Conservation (phyloP, 2,113 vertebrate genomes). For the Pseudonaja textilis region DNA sequence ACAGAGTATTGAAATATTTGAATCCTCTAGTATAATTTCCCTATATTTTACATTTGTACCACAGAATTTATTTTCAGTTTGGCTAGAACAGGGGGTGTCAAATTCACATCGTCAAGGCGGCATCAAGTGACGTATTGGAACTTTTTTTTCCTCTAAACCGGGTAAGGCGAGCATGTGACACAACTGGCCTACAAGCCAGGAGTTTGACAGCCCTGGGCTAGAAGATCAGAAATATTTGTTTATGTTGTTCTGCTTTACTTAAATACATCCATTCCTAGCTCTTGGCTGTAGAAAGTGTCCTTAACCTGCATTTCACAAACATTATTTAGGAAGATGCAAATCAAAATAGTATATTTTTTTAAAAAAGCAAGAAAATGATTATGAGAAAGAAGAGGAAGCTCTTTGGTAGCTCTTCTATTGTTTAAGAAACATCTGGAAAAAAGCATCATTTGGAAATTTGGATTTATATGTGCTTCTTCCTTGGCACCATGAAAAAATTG, state of each 20-base stretch:
- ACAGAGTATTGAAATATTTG: conserved; percentile 9
- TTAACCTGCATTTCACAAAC: neutral
- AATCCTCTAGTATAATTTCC: conserved; percentile 3
- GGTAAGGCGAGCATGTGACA: too few relatives aligned
- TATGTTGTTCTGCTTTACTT: neutral
- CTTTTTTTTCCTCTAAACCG: too few relatives aligned
- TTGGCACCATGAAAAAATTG: neutral
- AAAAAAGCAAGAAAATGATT: neutral
- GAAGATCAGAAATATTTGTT: conserved; percentile 14
- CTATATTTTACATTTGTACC: conserved; percentile 16
- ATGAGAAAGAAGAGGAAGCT: neutral
- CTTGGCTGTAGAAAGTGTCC: neutral
- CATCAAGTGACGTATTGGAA: too few relatives aligned
- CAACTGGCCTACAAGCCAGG: too few relatives aligned
- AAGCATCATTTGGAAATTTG: neutral
- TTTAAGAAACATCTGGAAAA: neutral
- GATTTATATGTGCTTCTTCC: neutral
- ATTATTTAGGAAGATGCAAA: neutral
- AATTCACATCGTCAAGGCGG: too few relatives aligned
- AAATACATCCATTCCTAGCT: neutral
- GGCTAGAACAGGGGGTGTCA: neutral
- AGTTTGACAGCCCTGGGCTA: neutral
- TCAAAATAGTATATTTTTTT: neutral
- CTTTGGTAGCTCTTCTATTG: neutral
- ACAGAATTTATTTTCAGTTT: conserved; percentile 18